Base-by-base conservation (phyloP, 2,888 invertebrate genomes). In the Drosophila emarginata region DNA sequence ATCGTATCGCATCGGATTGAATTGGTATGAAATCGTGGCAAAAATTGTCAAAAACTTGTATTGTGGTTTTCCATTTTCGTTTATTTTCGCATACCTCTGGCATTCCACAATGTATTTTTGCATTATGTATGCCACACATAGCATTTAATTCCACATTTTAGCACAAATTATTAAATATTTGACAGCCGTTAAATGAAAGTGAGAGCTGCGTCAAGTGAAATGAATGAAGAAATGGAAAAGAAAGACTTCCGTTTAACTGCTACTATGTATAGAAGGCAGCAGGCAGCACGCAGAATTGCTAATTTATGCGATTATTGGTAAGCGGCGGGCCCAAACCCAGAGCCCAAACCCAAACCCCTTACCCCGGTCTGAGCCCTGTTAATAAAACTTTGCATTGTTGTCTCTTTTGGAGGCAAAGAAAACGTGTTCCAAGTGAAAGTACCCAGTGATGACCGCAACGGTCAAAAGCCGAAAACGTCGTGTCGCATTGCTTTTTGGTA, bases 131-230 rank as follows among this genome's bases (percentile, higher is more conserved):
- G 76, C 77, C 65, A 53, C 64, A 65, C 67, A 64, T 54, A 67
- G 64, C 67, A 64, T 66, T 84, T 81, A 75, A 84, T 73, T 79
- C 73, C 11, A 77, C 71, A 82, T 72, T 87, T 87, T 79, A 87
- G 85, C 82, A 84, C 74, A 81, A 84, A 75, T 87, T 77, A 81
- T 87, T 84, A 84, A 84, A 82, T 84, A 79, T 82, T 87, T 87
- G 82, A 73, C 79, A 70, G 67, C 52, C 73, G 18, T 32, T 18
- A 32, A 80, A 79, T 65, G 87, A 82, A 82, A 87, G 82, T 87
- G 85, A 82, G 87, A 81, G 87, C 81, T 26, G 40, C 26, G 60
- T 36, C 66, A 64, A 70, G 78, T 78, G 81, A 78, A 79, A 81
- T 75, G 32, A 37, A 21, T 14, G 37, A 58, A 57, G 23, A 14